phyloP scores from a whole-genome alignment of 2,113 vertebrate species.

The Emydocephalus ijimae region DNA sequence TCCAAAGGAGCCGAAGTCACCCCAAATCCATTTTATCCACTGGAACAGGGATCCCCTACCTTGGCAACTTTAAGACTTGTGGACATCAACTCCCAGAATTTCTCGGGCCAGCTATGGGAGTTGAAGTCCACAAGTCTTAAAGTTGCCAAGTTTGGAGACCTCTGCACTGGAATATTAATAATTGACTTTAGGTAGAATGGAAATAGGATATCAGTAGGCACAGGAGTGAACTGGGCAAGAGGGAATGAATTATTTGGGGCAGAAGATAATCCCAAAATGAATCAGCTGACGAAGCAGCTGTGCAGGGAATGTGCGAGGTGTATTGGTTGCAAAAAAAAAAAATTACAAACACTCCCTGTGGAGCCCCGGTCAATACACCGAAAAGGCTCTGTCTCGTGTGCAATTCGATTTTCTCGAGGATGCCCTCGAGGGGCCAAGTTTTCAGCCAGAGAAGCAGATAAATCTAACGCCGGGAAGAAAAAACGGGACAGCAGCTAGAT shows the following conservation, averaged over 20 bases:
- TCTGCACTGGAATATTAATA: slow-evolving; percentile 5
- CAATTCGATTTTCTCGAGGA: rapidly evolving
- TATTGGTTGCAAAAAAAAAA: not conserved
- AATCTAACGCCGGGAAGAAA: not conserved
- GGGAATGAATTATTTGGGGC: slow-evolving; percentile 31
- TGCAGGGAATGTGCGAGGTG: not conserved
- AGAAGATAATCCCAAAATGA: slow-evolving; percentile 46
- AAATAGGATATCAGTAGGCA: slow-evolving; percentile 60
- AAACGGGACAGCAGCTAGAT: not conserved
- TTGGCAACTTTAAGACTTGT: no score
- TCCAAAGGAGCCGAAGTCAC: slow-evolving; percentile 38
- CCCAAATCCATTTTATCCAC: slow-evolving; percentile 43
- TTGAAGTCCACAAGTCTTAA: no score
- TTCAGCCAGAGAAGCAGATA: slow-evolving; percentile 17
- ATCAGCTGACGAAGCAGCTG: slow-evolving; percentile 16
- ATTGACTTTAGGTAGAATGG: slow-evolving; percentile 61
- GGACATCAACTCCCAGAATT: no score
- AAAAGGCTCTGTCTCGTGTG: not conserved
- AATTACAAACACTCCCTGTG: not conserved
- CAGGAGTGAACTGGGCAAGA: not conserved
- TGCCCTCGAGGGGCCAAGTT: not conserved
- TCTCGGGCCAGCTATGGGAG: no score
- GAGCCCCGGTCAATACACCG: not conserved
- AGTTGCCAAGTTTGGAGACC: no score
- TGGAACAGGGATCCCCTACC: slow-evolving; percentile 20